These are phyloP conservation scores for Drosophila paranaensis DNA, from an alignment of 2,888 invertebrate species.

Conservation along the genomic window DNA sequence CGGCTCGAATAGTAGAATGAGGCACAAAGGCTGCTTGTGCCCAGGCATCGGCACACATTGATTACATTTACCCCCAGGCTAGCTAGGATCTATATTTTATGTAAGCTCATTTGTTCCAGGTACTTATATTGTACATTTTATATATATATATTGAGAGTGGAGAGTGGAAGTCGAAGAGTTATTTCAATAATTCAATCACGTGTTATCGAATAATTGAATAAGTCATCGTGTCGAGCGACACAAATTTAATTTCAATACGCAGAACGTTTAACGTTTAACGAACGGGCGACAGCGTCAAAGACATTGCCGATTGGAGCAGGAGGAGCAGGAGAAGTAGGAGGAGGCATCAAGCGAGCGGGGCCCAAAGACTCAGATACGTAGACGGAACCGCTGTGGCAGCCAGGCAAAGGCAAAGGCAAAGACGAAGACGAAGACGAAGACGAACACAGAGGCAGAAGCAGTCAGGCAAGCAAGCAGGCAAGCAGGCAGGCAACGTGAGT, in stretches of 20 bases:
- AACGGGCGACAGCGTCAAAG: constrained; percentile 61
- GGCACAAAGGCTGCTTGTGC: background rate
- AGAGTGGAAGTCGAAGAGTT: constrained; percentile 15
- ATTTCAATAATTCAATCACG: constrained; percentile 79
- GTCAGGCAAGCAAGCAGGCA: too few relatives aligned
- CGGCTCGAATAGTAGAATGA: background rate
- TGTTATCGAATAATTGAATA: constrained; percentile 79
- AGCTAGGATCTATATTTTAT: background rate
- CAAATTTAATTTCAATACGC: constrained; percentile 79
- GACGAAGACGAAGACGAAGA: background rate
- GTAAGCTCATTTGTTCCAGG: too few relatives aligned
- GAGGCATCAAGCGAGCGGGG: constrained; percentile 9
- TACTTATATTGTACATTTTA: background rate
- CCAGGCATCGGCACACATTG: too few relatives aligned
- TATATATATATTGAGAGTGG: too few relatives aligned
- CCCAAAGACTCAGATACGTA: constrained; percentile 5
- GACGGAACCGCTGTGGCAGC: constrained; percentile 34
- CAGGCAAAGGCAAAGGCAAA: constrained; percentile 29
- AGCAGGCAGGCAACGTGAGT: constrained; percentile 67
- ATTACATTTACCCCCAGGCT: too few relatives aligned
- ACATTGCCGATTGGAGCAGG: constrained; percentile 61
- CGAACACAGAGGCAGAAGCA: background rate
- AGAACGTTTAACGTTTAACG: constrained; percentile 66
- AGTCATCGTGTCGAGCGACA: constrained; percentile 78
- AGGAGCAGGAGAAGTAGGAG: constrained; percentile 11